Base-by-base conservation (phyloP, 2,888 invertebrate genomes). In the Drosophila infuscata region DNA sequence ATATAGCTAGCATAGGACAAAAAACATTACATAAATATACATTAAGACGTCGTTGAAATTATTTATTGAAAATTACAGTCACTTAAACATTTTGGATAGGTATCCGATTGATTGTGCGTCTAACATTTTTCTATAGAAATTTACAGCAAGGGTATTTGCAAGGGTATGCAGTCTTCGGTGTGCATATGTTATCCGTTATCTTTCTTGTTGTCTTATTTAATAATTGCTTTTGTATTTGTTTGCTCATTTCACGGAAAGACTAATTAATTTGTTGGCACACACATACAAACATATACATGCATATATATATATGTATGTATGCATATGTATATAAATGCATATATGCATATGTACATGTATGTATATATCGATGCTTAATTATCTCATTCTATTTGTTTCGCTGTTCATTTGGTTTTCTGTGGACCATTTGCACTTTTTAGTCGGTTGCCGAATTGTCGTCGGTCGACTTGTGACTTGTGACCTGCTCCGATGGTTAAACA, bases 171-270 rank as follows among this genome's bases (percentile, higher is more conserved):
- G 29, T 25, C 4, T 8, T 25, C 29, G 46, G 46, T 46, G 46
- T 25, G 46, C 8, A 25, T 8, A 15, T 46, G 25, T 25, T 15
- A 15, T 25, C 8, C 8, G 15, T n/a, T n/a, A 25, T 46, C 43
- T 59, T 8, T 15, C 25, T 60, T 51, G n/a, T 74, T 57, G 56
- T 38, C 46, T 41, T 59, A 51, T 29, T 32, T 56, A 48, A 63
- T 68, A 62, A 68, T 73, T 76, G 72, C 76, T 60, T 75, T 60
- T 63, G 52, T 56, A 60, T 67, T 72, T 76, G 76, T 76, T 76
- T 76, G 76, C 76, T 64, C 53, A 68, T 60, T 49, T 76, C 53
- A 43, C 63, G 59, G 51, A 52, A 59, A 46, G 36, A 53, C 64
- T 72, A 76, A 76, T 76, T 76, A 76, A 72, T 58, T 65, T 54